These are phyloP conservation scores for Triops longicaudatus DNA, from an alignment of 1,140 invertebrate species.

Conservation along the genomic window DNA sequence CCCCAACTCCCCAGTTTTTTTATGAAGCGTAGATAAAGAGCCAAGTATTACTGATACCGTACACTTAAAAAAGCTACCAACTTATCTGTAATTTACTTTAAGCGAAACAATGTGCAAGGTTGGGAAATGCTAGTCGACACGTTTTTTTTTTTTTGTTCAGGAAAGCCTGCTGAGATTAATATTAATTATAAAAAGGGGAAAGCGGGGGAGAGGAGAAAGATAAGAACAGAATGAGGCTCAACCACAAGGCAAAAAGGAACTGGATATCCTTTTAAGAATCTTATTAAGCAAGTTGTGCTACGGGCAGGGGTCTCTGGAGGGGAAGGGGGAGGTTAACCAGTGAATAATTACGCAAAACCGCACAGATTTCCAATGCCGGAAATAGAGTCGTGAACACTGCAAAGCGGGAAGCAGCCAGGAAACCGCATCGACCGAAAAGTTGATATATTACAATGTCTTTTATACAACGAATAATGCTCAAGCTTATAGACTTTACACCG, in stretches of 20 bases:
- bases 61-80: not conserved
- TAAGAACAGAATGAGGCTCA: not conserved
- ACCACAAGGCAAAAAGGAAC: not conserved
- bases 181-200: not conserved
- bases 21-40: not conserved
- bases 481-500: not conserved
- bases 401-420: not conserved
- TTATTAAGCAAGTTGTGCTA: not conserved
- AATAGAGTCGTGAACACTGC: not conserved
- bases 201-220: not conserved
- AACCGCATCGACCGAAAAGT: not conserved
- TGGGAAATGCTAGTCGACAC: not conserved
- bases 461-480: not conserved
- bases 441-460: not conserved
- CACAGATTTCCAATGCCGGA: slow-evolving; percentile 6
- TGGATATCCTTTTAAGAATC: slow-evolving; percentile 8
- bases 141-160: not conserved
- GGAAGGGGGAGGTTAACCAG: not conserved
- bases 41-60: too few species aligned
- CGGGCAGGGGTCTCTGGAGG: not conserved
- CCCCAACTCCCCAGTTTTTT: not conserved
- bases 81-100: not conserved
- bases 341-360: not conserved
- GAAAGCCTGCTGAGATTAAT: not conserved
- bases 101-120: not conserved